A percentile compares a stretch with the other conserved stretches of the same genome.
phyloP scores from a whole-genome alignment of 2,113 vertebrate genomes.

The Ophthalmolycus amberensis region DNA sequence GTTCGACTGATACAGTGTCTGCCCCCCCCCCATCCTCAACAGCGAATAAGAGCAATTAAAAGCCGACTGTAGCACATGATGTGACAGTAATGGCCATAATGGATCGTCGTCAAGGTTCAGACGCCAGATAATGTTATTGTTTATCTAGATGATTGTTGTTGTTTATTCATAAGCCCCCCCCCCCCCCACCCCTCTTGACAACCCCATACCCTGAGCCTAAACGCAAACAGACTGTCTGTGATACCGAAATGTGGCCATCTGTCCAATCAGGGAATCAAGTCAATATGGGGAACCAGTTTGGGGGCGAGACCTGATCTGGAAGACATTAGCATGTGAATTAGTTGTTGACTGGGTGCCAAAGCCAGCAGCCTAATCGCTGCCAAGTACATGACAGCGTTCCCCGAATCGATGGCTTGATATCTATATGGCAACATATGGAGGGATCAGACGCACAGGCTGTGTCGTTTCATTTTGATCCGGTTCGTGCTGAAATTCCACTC shows the following conservation, averaged over 20 bases:
- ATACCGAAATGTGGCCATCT: constrained; percentile 83
- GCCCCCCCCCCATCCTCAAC: constrained; percentile 50
- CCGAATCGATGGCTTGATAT: constrained; percentile 82
- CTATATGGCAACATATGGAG: constrained; percentile 78
- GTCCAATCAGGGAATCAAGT: constrained; percentile 82
- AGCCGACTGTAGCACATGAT: constrained; percentile 71
- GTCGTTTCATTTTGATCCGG: constrained; percentile 46
- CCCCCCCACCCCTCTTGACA: constrained; percentile 6
- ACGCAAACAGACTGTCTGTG: constrained; percentile 77
- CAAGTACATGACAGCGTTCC: constrained; percentile 77
- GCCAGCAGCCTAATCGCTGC: constrained; percentile 75
- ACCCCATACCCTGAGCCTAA: constrained; percentile 52
- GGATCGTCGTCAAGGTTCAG: constrained; percentile 79
- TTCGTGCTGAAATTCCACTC: constrained; percentile 35
- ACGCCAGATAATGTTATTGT: constrained; percentile 78
- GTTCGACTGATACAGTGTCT: constrained; percentile 67
- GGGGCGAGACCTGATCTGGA: constrained; percentile 81
- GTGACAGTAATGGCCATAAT: constrained; percentile 81
- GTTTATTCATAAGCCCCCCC: constrained; percentile 77
- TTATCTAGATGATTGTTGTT: constrained; percentile 79
- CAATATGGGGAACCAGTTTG: constrained; percentile 82
- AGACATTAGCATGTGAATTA: constrained; percentile 85
- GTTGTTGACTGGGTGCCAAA: constrained; percentile 80
- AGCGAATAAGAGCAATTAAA: constrained; percentile 77
- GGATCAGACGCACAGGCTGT: constrained; percentile 54